These are phyloP conservation scores for Elephantulus edwardii DNA, from an alignment of 2,113 vertebrate genomes.

Conservation along the genomic window DNA sequence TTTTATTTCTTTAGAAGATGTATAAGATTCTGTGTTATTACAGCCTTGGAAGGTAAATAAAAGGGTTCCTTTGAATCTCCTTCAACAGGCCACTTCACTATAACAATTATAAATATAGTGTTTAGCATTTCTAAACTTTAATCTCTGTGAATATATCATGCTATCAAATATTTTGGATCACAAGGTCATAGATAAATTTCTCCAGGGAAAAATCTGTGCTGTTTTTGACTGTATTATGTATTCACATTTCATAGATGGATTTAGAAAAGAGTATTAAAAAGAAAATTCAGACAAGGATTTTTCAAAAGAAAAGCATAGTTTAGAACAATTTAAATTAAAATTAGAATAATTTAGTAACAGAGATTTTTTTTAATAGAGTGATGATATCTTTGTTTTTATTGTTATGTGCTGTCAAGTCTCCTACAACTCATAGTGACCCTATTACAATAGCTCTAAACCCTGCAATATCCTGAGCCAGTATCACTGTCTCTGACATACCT, in stretches of 20 bases:
- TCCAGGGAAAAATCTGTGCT: neutral
- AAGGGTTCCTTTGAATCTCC: too few relatives aligned
- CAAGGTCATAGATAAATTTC: neutral
- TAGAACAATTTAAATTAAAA: neutral
- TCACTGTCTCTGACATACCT: too few relatives aligned
- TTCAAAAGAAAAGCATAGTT: neutral
- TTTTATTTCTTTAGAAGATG: neutral
- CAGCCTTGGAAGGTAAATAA: too few relatives aligned
- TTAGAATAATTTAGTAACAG: neutral
- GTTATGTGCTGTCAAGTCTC: too few relatives aligned
- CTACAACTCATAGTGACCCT: too few relatives aligned
- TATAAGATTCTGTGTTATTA: too few relatives aligned
- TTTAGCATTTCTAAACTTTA: neutral
- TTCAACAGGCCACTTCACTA: too few relatives aligned
- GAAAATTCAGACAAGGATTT: neutral
- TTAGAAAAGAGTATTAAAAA: neutral
- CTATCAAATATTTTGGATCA: neutral
- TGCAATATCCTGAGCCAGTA: too few relatives aligned
- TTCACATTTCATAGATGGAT: constrained; percentile 10
- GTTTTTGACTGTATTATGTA: neutral
- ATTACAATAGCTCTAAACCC: too few relatives aligned
- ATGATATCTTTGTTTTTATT: neutral
- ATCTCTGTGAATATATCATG: neutral
- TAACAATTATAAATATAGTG: too few relatives aligned
- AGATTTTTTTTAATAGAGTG: constrained; percentile 44